These are phyloP conservation scores for Phylloscopus collybita DNA, from an alignment of 2,797 vertebrate genomes.

Conservation along the genomic window DNA sequence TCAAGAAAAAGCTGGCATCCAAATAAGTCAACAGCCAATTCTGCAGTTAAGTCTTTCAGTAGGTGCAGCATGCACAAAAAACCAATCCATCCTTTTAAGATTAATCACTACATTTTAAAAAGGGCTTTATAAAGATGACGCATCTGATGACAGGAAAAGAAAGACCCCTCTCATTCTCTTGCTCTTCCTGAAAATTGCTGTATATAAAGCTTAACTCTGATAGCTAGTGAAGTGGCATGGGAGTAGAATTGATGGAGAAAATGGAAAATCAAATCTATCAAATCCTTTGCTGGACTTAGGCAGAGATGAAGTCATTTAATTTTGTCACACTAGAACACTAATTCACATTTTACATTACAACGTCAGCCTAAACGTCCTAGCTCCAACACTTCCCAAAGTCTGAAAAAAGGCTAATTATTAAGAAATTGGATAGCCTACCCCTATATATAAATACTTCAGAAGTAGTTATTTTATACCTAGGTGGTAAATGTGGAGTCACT, in stretches of 20 bases:
- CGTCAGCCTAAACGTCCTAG: background rate
- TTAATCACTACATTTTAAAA: background rate
- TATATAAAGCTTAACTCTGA: background rate
- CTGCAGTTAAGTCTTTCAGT: background rate
- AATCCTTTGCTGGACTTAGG: background rate
- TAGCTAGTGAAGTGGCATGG: background rate
- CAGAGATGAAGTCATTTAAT: background rate
- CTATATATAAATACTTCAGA: background rate
- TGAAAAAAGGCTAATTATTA: conserved; percentile 7
- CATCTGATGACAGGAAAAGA: background rate
- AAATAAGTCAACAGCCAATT: background rate
- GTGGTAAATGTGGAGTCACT: background rate
- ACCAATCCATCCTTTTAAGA: background rate
- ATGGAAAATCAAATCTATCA: background rate
- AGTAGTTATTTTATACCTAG: background rate
- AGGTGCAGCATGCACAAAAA: background rate
- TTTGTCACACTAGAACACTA: background rate
- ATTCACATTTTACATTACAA: background rate
- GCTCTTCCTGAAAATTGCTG: background rate
- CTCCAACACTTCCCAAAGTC: background rate
- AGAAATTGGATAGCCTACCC: conserved; percentile 1
- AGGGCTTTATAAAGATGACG: background rate
- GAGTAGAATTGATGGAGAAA: background rate
- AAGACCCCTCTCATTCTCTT: background rate
- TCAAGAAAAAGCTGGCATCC: background rate